Evolutionary conservation across 1,140 invertebrate genomes (phyloP).

Genomic region (Zeugodacus cucurbitae): DNA sequence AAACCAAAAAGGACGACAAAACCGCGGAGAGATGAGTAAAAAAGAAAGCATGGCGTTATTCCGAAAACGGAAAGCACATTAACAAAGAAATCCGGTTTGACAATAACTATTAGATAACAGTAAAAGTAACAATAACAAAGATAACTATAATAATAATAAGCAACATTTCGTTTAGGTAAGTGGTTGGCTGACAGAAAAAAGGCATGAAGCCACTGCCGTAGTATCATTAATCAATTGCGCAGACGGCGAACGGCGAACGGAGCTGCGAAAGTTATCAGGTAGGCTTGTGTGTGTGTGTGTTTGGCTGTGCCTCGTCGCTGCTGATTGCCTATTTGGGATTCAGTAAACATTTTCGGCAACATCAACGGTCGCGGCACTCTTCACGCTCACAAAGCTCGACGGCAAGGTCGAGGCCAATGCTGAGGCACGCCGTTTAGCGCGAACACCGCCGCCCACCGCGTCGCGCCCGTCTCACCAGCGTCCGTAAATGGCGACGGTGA

Average conservation of each 20-base stretch:
- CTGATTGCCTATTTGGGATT: not conserved
- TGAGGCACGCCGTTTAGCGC: not conserved
- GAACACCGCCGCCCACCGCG: not conserved
- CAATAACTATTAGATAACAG: not conserved
- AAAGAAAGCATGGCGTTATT: not conserved
- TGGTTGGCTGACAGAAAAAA: not conserved
- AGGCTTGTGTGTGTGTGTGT: not conserved
- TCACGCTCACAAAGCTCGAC: not conserved
- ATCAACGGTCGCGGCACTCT: not conserved
- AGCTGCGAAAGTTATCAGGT: not conserved
- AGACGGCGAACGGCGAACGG: too few species aligned
- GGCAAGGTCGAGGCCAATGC: not conserved
- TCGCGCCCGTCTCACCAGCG: too few species aligned
- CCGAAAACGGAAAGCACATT: not conserved
- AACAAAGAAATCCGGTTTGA: conserved; percentile 19
- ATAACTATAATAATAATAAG: not conserved
- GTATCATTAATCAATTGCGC: conserved; percentile 23
- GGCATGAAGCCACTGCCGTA: not conserved
- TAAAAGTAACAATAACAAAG: not conserved
- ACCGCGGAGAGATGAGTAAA: not conserved
- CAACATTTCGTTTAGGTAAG: not conserved
- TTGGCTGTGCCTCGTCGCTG: not conserved
- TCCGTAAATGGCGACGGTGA: not conserved
- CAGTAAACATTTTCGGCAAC: not conserved
- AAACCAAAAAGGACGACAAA: not conserved